Conservation (phyloP, 2,888 invertebrate genomes). For the Chrysotoxum bicinctum region DNA sequence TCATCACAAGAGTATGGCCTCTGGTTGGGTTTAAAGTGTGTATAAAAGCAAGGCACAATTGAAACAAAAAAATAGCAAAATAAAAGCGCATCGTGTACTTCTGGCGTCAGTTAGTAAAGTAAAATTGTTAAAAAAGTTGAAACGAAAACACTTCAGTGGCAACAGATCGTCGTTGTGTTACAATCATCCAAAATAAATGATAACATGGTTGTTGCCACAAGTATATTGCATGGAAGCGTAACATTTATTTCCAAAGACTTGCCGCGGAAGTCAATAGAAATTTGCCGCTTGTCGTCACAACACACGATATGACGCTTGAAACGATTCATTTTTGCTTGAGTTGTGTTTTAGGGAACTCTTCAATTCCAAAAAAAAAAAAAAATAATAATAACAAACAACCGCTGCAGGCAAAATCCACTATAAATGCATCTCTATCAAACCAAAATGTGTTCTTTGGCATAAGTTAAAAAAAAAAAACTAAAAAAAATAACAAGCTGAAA, state of each 20-base stretch:
- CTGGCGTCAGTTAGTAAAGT: slow-evolving; percentile 35
- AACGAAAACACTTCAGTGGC: not conserved
- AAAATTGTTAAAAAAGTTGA: not conserved
- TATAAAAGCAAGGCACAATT: slow-evolving; percentile 10
- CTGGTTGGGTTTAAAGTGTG: slow-evolving; percentile 75
- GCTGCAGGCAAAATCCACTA: slow-evolving; percentile 71
- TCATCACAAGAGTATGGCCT: slow-evolving; percentile 81
- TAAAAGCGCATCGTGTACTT: slow-evolving; percentile 50
- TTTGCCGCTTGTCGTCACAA: slow-evolving; percentile 13
- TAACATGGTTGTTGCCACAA: slow-evolving; percentile 4
- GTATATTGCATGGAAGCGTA: slow-evolving; percentile 4
- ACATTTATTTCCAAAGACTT: slow-evolving; percentile 33
- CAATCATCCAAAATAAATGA: slow-evolving; percentile 3
- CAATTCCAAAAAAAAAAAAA: slow-evolving; percentile 14
- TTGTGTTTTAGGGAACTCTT: slow-evolving; percentile 54
- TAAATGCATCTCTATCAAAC: slow-evolving; percentile 71
- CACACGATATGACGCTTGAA: slow-evolving; percentile 59
- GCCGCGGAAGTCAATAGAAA: slow-evolving; percentile 6
- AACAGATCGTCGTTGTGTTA: slow-evolving; percentile 1
- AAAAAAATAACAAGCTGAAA: slow-evolving; percentile 16
- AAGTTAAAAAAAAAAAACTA: slow-evolving; percentile 14
- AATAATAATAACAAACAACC: slow-evolving; percentile 44
- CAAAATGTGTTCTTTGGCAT: slow-evolving; percentile 72
- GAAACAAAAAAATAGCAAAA: slow-evolving; percentile 42
- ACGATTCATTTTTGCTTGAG: slow-evolving; percentile 62